Percentiles rank a stretch among this genome's conserved stretches.
phyloP scores from a whole-genome alignment of 2,888 invertebrate genomes.

The Lasioglossum calceatum region DNA sequence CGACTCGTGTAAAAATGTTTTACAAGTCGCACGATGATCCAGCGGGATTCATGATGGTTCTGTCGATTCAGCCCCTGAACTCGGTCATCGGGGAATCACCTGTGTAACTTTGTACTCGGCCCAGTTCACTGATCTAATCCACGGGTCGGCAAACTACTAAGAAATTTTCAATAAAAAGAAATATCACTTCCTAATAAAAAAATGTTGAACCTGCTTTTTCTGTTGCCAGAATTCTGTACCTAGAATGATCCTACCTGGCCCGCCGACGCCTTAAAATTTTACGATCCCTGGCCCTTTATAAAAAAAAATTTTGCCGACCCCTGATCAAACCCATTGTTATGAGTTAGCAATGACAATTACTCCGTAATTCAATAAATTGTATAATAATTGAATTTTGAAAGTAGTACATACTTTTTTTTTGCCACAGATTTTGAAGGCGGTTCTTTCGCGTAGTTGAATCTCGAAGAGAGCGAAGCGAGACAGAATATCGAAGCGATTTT shows the following conservation, averaged over 20 bases:
- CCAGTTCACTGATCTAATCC: neutral
- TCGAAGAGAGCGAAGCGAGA: neutral
- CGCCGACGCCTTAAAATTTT: no score
- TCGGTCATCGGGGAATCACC: neutral
- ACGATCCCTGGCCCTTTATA: no score
- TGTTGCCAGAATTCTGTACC: no score
- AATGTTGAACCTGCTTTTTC: no score
- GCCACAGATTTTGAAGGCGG: neutral
- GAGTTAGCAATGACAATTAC: neutral
- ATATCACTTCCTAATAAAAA: no score
- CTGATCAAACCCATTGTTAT: no score
- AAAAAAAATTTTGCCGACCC: no score
- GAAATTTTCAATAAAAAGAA: no score
- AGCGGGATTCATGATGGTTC: neutral
- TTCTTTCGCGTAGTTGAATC: neutral
- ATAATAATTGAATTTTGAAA: neutral
- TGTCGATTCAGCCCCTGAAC: neutral
- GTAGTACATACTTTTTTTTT: neutral
- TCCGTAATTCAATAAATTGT: neutral
- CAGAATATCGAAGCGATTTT: neutral
- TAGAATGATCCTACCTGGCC: no score
- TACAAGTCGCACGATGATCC: neutral
- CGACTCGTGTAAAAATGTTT: neutral
- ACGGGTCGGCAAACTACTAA: no score
- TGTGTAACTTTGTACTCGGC: neutral